Evolutionary conservation across 1,140 invertebrate species (phyloP).

Genomic region (Sitobion miscanthi): DNA sequence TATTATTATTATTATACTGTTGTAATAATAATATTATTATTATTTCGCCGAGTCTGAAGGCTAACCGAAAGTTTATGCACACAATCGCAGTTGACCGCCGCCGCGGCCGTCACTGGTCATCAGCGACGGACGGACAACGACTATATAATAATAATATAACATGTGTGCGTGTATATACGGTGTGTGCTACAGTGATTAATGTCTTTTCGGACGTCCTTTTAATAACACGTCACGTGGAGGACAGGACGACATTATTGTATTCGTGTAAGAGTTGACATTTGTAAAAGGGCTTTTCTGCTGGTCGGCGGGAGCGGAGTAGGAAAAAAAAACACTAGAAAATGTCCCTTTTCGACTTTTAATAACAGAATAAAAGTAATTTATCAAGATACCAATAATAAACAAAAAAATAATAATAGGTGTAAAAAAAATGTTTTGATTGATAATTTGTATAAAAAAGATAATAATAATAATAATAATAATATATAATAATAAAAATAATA

Average conservation of each 20-base stretch:
- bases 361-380: constrained; percentile 55
- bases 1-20: constrained; percentile 27
- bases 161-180: background rate
- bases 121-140: constrained; percentile 22
- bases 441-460: constrained; percentile 17
- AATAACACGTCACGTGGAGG: constrained; percentile 44
- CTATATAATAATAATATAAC: constrained; percentile 7
- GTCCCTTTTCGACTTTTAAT: constrained; percentile 53
- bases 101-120: constrained; percentile 13
- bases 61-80: constrained; percentile 10
- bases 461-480: constrained; percentile 17
- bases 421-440: constrained; percentile 43
- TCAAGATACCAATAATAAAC: constrained; percentile 54
- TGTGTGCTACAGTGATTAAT: constrained; percentile 43
- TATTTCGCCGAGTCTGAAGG: constrained; percentile 6
- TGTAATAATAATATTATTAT: constrained; percentile 19
- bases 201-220: constrained; percentile 46
- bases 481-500: constrained; percentile 39
- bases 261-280: constrained; percentile 52
- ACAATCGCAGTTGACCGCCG: background rate
- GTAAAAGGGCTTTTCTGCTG: constrained; percentile 46
- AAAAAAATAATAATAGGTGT: constrained; percentile 50
- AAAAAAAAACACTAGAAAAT: constrained; percentile 51
- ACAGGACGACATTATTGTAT: constrained; percentile 53
- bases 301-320: background rate